These are phyloP conservation scores for Sinodicranocentrus sp. DNA, from an alignment of 2,888 invertebrate species.

Conservation along the genomic window DNA sequence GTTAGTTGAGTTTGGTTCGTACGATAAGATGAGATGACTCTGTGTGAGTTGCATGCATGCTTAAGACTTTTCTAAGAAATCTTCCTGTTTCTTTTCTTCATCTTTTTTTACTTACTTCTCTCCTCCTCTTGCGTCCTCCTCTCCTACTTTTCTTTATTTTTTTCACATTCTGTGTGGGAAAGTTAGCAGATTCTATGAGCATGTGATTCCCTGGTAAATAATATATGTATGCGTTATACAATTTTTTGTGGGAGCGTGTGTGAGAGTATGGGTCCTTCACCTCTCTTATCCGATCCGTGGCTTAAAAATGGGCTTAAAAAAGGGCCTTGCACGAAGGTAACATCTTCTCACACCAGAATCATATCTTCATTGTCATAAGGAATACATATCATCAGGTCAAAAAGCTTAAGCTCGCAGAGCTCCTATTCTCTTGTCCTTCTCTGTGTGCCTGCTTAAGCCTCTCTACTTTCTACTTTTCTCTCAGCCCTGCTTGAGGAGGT, in stretches of 20 bases:
- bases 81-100: constrained; percentile 16
- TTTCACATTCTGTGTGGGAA: constrained; percentile 55
- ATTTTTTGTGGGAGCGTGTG: neutral
- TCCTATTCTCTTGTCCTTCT: constrained; percentile 1
- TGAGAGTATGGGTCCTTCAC: constrained; percentile 62
- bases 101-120: constrained; percentile 10
- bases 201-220: constrained; percentile 60
- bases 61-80: constrained; percentile 54
- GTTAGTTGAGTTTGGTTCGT: constrained; percentile 20
- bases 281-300: constrained; percentile 52
- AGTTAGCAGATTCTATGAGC: constrained; percentile 62
- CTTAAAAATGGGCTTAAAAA: constrained; percentile 35
- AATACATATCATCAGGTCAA: constrained; percentile 39
- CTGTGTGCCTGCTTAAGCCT: neutral
- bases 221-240: constrained; percentile 36
- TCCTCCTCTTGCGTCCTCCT: neutral
- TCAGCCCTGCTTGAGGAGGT: neutral
- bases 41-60: constrained; percentile 21
- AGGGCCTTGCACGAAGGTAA: constrained; percentile 4
- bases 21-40: constrained; percentile 45
- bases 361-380: constrained; percentile 29
- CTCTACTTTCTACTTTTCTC: neutral
- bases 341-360: neutral
- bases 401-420: constrained; percentile 24
- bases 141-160: constrained; percentile 30